Conservation (phyloP, 2,113 vertebrate species). For the Macquaria australasica region DNA sequence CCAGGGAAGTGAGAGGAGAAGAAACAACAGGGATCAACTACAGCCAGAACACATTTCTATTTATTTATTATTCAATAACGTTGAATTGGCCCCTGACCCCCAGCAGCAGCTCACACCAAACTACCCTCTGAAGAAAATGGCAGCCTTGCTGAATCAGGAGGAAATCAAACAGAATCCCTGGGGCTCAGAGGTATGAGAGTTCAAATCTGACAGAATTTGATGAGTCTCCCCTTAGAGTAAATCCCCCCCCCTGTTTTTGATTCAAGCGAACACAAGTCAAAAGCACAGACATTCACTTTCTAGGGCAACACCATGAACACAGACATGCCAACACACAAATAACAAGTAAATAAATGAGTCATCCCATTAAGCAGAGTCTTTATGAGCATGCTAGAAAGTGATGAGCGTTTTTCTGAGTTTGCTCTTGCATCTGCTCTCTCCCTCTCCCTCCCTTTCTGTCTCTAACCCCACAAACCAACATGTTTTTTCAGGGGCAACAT, state of each 20-base stretch:
- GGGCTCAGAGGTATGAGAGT: constrained; percentile 54
- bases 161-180: constrained; percentile 66
- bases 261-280: constrained; percentile 46
- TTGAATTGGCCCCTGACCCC: constrained; percentile 81
- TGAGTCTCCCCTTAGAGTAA: constrained; percentile 46
- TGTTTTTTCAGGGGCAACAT: constrained; percentile 48
- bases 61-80: constrained; percentile 85
- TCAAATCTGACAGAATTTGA: constrained; percentile 70
- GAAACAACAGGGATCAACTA: constrained; percentile 76
- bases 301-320: constrained; percentile 16
- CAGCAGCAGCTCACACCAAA: constrained; percentile 56
- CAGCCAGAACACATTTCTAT: constrained; percentile 77
- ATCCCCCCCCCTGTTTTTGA: constrained; percentile 37
- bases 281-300: constrained; percentile 25
- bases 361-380: constrained; percentile 42
- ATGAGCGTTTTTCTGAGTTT: constrained; percentile 42
- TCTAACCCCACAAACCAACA: constrained; percentile 33
- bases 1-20: constrained; percentile 54
- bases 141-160: constrained; percentile 70
- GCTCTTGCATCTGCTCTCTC: constrained; percentile 17
- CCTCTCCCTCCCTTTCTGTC: background rate
- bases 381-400: constrained; percentile 31
- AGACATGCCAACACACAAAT: constrained; percentile 36
- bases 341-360: constrained; percentile 60
- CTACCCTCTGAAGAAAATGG: constrained; percentile 62